Conservation (phyloP, 37 sponge, comb jelly and placozoan genomes). For the Ianthella basta region DNA sequence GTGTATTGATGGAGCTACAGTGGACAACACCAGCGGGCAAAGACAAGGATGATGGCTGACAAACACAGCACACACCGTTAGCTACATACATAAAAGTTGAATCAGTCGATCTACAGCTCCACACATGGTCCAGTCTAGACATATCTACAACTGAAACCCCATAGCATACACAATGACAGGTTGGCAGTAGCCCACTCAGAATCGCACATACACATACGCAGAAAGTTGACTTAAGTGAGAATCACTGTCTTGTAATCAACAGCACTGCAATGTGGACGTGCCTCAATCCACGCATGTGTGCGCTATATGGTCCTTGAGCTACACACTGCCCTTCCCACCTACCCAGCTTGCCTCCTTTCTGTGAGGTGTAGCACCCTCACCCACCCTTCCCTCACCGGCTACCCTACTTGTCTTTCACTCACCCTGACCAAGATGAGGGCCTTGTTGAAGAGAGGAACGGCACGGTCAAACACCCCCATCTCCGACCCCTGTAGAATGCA, state of each 20-base stretch:
- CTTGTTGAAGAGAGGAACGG: slow-evolving; percentile 88
- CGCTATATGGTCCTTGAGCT: no score
- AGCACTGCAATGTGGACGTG: no score
- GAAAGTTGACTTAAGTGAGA: no score
- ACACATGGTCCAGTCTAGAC: no score
- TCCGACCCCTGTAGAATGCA: slow-evolving; percentile 40
- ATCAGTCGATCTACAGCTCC: no score
- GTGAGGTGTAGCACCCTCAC: neutral
- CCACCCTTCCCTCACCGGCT: neutral
- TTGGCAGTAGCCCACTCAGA: neutral
- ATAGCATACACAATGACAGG: neutral
- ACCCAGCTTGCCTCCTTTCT: no score
- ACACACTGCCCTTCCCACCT: no score
- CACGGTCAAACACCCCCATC: slow-evolving; percentile 71
- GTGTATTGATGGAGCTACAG: slow-evolving; percentile 57
- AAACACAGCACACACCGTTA: neutral
- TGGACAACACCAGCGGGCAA: neutral
- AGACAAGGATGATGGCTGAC: neutral
- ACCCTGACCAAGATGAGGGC: slow-evolving; percentile 87
- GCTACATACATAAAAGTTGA: no score
- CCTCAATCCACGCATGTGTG: no score
- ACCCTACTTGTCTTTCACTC: no score
- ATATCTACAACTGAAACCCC: no score
- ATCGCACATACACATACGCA: slow-evolving; percentile 18
- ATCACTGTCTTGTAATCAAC: no score